Conservation (phyloP, 2,113 vertebrate species). For the Periophthalmodon schlosseri region DNA sequence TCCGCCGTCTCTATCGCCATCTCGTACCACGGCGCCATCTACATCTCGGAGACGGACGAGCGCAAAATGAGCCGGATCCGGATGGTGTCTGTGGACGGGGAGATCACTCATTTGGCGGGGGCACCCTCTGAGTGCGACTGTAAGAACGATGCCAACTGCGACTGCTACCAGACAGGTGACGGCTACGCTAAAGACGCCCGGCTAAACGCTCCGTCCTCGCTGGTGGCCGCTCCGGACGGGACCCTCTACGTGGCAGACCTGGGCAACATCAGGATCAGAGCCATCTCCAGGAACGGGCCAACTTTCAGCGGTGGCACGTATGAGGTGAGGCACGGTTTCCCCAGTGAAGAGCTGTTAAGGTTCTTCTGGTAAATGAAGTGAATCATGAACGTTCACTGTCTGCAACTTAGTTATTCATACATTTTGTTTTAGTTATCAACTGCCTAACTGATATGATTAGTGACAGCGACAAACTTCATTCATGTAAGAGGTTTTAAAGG, state of each 20-base stretch:
- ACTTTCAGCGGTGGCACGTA: constrained; percentile 76
- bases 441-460: no score
- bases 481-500: not conserved
- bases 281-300: constrained; percentile 87
- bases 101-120: constrained; percentile 93
- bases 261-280: constrained; percentile 94
- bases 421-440: no score
- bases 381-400: no score
- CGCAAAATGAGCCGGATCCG: constrained; percentile 94
- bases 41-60: constrained; percentile 94
- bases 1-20: constrained; percentile 89
- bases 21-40: constrained; percentile 91
- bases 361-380: no score
- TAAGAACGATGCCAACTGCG: constrained; percentile 96
- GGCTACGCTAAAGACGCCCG: constrained; percentile 97
- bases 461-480: not conserved
- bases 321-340: constrained; percentile 68
- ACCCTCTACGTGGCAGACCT: constrained; percentile 94
- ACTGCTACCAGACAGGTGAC: constrained; percentile 94
- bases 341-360: no score
- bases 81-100: constrained; percentile 92
- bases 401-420: no score
- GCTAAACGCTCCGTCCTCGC: constrained; percentile 91
- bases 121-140: constrained; percentile 93
- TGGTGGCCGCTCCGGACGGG: constrained; percentile 91